phyloP scores from a whole-genome alignment of 2,113 vertebrate species.

The Sclerurus mexicanus region DNA sequence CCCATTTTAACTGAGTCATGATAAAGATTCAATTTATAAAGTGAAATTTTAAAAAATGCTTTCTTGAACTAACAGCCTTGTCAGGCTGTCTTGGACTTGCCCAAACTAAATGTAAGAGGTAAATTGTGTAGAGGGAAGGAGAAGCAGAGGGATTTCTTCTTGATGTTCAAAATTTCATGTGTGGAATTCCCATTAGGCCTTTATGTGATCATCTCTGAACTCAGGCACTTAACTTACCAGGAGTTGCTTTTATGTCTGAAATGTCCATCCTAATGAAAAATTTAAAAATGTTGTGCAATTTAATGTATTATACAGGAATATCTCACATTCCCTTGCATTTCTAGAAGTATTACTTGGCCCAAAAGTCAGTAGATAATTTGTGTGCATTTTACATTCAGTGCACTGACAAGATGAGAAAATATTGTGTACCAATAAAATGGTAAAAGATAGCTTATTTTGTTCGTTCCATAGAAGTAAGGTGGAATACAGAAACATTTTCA shows the following conservation, averaged over 20 bases:
- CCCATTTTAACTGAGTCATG: not conserved
- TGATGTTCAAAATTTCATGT: not conserved
- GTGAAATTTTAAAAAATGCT: not conserved
- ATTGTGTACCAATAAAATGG: not conserved
- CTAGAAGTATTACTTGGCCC: not conserved
- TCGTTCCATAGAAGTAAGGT: not conserved
- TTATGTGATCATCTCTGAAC: not conserved
- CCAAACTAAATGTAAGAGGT: not conserved
- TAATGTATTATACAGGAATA: not conserved
- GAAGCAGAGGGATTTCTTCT: not conserved
- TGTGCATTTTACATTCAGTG: not conserved
- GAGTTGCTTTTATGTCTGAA: not conserved
- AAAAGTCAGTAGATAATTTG: not conserved
- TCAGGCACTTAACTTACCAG: not conserved
- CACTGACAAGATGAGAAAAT: not conserved
- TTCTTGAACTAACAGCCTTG: not conserved
- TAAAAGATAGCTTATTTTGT: not conserved
- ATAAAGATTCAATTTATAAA: not conserved
- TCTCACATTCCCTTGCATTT: not conserved
- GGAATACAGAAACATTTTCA: not conserved
- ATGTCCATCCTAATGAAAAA: not conserved
- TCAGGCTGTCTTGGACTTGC: not conserved
- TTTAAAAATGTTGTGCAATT: not conserved
- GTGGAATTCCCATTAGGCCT: not conserved
- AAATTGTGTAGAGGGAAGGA: not conserved